Base-by-base conservation (phyloP, 2,888 invertebrate genomes). In the Lasioglossum oenotherae region DNA sequence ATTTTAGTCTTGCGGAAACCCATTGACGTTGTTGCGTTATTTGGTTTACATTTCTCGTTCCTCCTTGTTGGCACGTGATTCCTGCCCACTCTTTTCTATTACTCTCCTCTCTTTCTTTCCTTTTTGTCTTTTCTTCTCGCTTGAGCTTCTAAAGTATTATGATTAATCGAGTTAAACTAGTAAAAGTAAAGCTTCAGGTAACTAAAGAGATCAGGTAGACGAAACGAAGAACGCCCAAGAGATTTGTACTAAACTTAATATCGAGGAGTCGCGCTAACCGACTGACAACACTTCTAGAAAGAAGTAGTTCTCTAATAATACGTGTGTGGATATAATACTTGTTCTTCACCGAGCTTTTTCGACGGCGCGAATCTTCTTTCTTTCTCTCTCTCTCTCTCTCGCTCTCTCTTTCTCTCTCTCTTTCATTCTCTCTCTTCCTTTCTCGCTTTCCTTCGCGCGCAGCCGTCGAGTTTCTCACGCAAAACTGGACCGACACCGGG, bases 401-500 rank as follows among this genome's bases (percentile, higher is more conserved):
- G n/a, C n/a, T n/a, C n/a, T n/a, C n/a, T n/a, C n/a, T n/a, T n/a
- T n/a, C n/a, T n/a, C n/a, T n/a, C 53, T 53, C 12, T 14, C 49
- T 23, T 53, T 53, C 53, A 53, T 31, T 31, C 31, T 31, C 60
- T 31, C 16, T 2, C 64, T 60, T 14, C 2, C 27, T 60, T 6
- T 27, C 60, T 60, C 27, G 14, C 27, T 71, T 71, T n/a, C n/a
- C 71, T 73, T 74, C 57, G 74, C 64, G 69, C 27, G n/a, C 12
- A 60, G 64, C 23, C 67, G 72, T 77, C 27, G 35, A 89, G 91
- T 92, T 92, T 85, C 81, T 91, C 86, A 92, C 91, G 90, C 91
- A 92, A 94, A 94, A 94, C 91, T 94, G 94, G 94, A 94, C 89
- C 93, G 92, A 91, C 93, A 92, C 91, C 94, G 93, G 92, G 92